phyloP scores from a whole-genome alignment of 2,113 vertebrate genomes.

The Hemibagrus wyckioides region DNA sequence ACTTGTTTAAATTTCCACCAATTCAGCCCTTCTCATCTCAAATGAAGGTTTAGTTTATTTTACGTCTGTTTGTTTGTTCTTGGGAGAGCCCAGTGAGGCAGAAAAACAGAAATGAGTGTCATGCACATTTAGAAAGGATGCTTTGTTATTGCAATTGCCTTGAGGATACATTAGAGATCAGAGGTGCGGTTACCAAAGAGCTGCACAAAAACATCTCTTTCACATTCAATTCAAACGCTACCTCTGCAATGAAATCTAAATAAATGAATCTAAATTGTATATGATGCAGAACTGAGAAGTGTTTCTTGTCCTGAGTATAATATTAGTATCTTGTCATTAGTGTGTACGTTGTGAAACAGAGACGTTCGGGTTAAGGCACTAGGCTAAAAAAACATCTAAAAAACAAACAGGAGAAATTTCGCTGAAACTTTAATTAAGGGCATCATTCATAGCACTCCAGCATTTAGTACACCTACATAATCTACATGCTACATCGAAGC shows the following conservation, averaged over 20 bases:
- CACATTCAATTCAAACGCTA: neutral
- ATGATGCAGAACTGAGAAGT: neutral
- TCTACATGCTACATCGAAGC: too few relatives aligned
- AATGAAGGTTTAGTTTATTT: conserved; percentile 35
- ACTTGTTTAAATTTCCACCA: conserved; percentile 26
- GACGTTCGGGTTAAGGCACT: neutral
- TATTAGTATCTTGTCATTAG: neutral
- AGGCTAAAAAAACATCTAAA: neutral
- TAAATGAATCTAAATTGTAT: neutral
- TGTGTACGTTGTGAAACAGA: neutral
- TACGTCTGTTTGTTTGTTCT: conserved; percentile 26
- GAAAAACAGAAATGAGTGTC: neutral
- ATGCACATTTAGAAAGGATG: neutral
- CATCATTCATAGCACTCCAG: neutral
- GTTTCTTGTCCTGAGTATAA: too few relatives aligned
- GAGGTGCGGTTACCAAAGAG: neutral
- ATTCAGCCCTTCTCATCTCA: conserved; percentile 29
- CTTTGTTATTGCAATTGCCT: neutral
- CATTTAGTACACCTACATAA: neutral
- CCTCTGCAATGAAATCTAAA: neutral
- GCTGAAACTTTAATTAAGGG: neutral
- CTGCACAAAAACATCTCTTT: neutral
- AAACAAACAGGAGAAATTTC: neutral
- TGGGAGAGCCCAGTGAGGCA: neutral
- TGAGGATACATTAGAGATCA: neutral